Evolutionary conservation across 2,888 invertebrate species (phyloP).

Genomic region (Sinotaia quadrata): DNA sequence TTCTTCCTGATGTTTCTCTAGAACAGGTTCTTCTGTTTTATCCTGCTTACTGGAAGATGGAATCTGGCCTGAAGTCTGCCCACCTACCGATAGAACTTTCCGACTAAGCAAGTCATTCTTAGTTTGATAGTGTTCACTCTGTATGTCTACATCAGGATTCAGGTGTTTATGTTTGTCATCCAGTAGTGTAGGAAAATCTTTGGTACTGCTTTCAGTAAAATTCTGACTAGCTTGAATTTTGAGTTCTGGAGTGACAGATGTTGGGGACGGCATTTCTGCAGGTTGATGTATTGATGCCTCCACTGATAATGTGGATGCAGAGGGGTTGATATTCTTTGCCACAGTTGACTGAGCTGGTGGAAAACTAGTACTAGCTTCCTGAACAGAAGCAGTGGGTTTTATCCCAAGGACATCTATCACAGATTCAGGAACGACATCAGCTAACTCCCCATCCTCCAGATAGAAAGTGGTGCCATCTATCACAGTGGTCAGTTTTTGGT

Average conservation of each 20-base stretch:
- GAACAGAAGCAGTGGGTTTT: not conserved
- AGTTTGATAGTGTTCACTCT: slow-evolving; percentile 27
- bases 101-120: slow-evolving; percentile 32
- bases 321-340: not conserved
- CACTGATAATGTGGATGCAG: not conserved
- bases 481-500: slow-evolving; percentile 2
- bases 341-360: slow-evolving; percentile 3
- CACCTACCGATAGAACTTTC: slow-evolving; percentile 32
- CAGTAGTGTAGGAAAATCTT: not conserved
- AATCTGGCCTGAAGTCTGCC: slow-evolving; percentile 11
- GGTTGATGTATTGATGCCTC: not conserved
- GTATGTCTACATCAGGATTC: not conserved
- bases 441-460: slow-evolving; percentile 12
- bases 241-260: not conserved
- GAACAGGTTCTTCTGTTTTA: not conserved
- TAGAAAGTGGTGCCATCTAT: slow-evolving; percentile 23
- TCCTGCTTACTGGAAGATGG: slow-evolving; percentile 5
- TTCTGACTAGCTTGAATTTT: not conserved
- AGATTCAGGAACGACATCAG: slow-evolving; percentile 20
- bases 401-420: not conserved
- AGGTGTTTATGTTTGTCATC: not conserved
- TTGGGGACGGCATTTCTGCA: not conserved
- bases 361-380: not conserved
- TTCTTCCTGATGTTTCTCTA: not conserved
- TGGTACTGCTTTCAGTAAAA: not conserved